Base-by-base conservation (phyloP, 64 coral and sea anemone species). In the Astreopora myriophthalma region DNA sequence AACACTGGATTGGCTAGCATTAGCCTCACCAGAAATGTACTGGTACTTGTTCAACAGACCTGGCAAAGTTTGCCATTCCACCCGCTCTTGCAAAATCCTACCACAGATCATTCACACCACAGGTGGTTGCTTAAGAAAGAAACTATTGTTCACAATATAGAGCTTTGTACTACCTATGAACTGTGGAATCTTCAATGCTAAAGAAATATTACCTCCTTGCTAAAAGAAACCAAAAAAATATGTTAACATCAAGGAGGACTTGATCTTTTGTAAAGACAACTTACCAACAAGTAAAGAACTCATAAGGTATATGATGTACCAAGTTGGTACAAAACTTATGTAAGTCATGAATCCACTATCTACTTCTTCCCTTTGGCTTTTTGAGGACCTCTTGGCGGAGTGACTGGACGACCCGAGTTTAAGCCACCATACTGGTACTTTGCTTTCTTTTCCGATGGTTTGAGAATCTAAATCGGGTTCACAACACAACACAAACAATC, bases 401-500 rank as follows among this genome's bases (percentile, higher is more conserved):
- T 99, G 11, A 99, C 94, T 17, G 96, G 96, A 58, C 96, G 90
- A 48, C 96, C 96, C 58, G 96, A 95, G 75, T 99, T 99, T 78
- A 99, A 78, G 26, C 96, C 96, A 74, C 96, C 96, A 91, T 99
- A 99, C 31, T 96, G 96, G 75, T 99, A 99, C 48, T 99, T 99
- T 29, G 96, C 96, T 93, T 99, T 99, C 83, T 99, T 99, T 74
- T 99, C 96, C 61, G 96, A 99, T 26, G 96, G 96, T 81, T 99
- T 99, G 16, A 99, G 52, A 77, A 99, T 99, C 96, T 99, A 42
- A 22, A 51, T 61, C 5, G 8, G 8, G 36, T 74, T 31, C 16
- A 38, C 9, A 58, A 58, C 2, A 58, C n/a, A n/a, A n/a, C 3
- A 16, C 17, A 58, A 58, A 58, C 52, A 58, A 58, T 20, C 11